Evolutionary conservation across 1,140 invertebrate genomes (phyloP).

Genomic region (Saccostrea cuccullata): DNA sequence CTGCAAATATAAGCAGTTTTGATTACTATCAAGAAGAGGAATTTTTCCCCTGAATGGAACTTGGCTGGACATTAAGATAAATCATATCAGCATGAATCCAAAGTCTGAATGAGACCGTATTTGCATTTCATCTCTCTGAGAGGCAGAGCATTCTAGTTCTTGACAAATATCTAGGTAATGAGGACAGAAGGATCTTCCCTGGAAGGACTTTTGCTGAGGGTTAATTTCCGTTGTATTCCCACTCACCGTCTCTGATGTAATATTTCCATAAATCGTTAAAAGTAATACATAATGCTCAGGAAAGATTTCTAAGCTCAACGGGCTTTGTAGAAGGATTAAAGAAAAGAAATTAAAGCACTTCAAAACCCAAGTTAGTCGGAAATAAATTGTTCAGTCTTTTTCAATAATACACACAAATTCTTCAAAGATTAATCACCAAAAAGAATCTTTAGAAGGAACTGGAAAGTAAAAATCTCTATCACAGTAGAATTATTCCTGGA

Average conservation of each 20-base stretch:
- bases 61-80: background rate
- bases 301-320: background rate
- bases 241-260: background rate
- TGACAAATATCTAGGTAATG: background rate
- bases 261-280: background rate
- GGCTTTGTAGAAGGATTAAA: background rate
- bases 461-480: no score
- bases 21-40: background rate
- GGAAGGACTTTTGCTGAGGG: background rate
- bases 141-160: background rate
- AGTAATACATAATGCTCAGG: background rate
- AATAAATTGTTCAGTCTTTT: background rate
- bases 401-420: background rate
- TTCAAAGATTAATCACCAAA: no score
- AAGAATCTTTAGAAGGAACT: no score
- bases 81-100: background rate
- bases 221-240: conserved; percentile 22
- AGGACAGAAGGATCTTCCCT: background rate
- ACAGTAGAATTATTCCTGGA: no score
- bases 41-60: background rate
- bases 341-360: background rate
- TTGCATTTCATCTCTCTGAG: background rate
- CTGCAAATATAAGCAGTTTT: no score
- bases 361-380: background rate
- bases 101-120: background rate